Conservation (phyloP, 2,113 vertebrate species). For the Sylvietta virens region DNA sequence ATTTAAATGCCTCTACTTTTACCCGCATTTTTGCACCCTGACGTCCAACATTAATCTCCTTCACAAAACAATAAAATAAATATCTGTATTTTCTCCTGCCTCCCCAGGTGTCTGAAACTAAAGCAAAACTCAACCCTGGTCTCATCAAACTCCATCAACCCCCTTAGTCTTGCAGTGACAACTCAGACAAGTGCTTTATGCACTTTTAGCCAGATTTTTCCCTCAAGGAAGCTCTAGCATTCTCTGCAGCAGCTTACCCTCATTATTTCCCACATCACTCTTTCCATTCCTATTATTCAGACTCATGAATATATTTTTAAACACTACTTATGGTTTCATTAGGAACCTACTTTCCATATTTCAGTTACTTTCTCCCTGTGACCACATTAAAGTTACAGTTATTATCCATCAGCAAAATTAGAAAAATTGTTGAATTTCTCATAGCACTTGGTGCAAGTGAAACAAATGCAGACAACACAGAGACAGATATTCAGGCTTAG, state of each 20-base stretch:
- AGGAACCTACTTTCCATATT: background rate
- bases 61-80: background rate
- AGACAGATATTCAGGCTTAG: background rate
- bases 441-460: background rate
- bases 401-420: background rate
- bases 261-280: background rate
- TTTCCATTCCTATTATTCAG: background rate
- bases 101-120: background rate
- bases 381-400: background rate
- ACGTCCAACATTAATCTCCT: accelerated
- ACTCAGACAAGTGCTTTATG: background rate
- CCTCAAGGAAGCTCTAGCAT: background rate
- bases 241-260: background rate
- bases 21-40: background rate
- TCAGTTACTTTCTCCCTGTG: background rate
- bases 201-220: background rate
- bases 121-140: background rate
- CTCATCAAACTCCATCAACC: background rate
- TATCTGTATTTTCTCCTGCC: background rate
- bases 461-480: background rate
- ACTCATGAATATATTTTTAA: background rate
- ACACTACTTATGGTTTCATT: background rate
- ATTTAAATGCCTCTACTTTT: background rate
- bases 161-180: background rate
- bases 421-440: background rate